Evolutionary conservation across 2,888 invertebrate genomes (phyloP).

Genomic region (Griposia aprilina): DNA sequence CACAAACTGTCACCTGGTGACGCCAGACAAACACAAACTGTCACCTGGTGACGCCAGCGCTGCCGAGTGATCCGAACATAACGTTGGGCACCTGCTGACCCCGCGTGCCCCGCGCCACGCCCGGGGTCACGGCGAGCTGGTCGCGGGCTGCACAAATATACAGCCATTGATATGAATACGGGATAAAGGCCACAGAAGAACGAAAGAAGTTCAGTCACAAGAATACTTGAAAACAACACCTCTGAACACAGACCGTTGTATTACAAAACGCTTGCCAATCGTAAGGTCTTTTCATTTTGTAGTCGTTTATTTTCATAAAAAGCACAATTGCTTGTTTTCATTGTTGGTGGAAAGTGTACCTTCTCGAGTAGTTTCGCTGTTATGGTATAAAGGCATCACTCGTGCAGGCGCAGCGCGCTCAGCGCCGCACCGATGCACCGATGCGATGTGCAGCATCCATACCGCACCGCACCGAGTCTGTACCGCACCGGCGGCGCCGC

Average conservation of each 20-base stretch:
- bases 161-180: conserved; percentile 29
- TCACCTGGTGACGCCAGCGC: too few relatives aligned
- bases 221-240: background rate
- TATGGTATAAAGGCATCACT: background rate
- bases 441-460: background rate
- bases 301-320: background rate
- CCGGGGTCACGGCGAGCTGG: too few relatives aligned
- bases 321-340: background rate
- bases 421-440: background rate
- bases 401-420: background rate
- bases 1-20: too few relatives aligned
- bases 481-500: background rate
- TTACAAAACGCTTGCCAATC: background rate
- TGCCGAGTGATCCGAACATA: too few relatives aligned
- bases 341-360: too few relatives aligned
- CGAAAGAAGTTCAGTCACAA: background rate
- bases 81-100: too few relatives aligned
- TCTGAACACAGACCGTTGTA: background rate
- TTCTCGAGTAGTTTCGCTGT: background rate
- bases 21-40: too few relatives aligned
- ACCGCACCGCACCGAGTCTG: background rate
- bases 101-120: too few relatives aligned
- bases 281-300: background rate
- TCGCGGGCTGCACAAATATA: background rate
- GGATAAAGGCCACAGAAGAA: background rate